Percentiles rank a stretch among this genome's conserved stretches.
phyloP scores from a whole-genome alignment of 2,113 vertebrate genomes.

The Macaca mulatta region DNA sequence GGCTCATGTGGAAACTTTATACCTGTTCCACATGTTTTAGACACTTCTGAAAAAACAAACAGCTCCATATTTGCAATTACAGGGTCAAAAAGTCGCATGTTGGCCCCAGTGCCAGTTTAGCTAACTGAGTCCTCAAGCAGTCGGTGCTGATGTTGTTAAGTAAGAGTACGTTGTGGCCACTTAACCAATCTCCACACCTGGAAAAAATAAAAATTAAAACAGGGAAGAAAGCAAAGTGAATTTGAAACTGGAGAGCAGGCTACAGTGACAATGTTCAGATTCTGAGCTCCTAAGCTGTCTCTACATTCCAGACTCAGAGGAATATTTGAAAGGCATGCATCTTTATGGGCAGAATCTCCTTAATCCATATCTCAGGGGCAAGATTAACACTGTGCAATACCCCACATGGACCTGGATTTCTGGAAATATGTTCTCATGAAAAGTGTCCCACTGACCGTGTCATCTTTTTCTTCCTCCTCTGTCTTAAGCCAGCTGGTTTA shows the following conservation, averaged over 20 bases:
- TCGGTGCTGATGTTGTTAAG: slow-evolving; percentile 42
- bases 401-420: slow-evolving; percentile 43
- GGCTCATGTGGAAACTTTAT: slow-evolving; percentile 70
- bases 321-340: slow-evolving; percentile 46
- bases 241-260: slow-evolving; percentile 58
- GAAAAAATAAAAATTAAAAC: slow-evolving; percentile 73
- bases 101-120: slow-evolving; percentile 60
- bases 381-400: slow-evolving; percentile 56
- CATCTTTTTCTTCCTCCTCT: slow-evolving; percentile 56
- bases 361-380: slow-evolving; percentile 67
- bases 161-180: slow-evolving; percentile 25
- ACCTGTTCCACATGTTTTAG: slow-evolving; percentile 61
- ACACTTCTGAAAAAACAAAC: slow-evolving; percentile 72
- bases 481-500: slow-evolving; percentile 71
- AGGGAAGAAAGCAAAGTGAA: slow-evolving; percentile 57
- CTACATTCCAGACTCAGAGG: slow-evolving; percentile 11
- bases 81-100: slow-evolving; percentile 65
- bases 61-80: slow-evolving; percentile 61
- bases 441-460: slow-evolving; percentile 58
- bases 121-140: slow-evolving; percentile 54
- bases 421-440: slow-evolving; percentile 69
- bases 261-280: slow-evolving; percentile 41
- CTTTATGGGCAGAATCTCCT: slow-evolving; percentile 41
- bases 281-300: slow-evolving; percentile 49
- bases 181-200: slow-evolving; percentile 71